Base-by-base conservation (phyloP, 2,113 vertebrate genomes). In the Heterochromis multidens region DNA sequence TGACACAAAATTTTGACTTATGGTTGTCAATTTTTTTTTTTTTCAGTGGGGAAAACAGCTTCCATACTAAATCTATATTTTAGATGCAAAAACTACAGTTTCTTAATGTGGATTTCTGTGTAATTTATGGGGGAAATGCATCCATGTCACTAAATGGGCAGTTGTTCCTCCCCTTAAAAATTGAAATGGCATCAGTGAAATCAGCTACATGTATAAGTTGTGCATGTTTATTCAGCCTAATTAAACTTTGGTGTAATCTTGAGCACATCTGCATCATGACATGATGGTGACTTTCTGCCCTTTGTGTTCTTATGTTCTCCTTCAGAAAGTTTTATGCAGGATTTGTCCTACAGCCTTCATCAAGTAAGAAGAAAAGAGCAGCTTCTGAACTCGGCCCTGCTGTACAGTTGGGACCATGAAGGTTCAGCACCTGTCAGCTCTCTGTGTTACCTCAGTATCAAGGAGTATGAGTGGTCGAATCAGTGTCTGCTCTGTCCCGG, bases 331-430 rank as follows among this genome's bases (percentile, higher is more conserved):
- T 96, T 95, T 12, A 95, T 96, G 3, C 95, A 96, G 93, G 97
- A 97, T 89, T 94, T 99, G 81, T 96, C 96, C 74, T 99, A 98
- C 94, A 97, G 95, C 89, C 94, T 99, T 90, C 96, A 97, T 79
- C 96, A 94, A 37, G 96, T 99, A 3, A 95, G 96, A 80, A 87
- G 94, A 33, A 94, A 97, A 14, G 99, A 99, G 82, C 95, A 96
- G 86, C 92, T 98, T 21, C 93, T 98, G 70, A 98, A 97, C 93
- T 98, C 98, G 0, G 96, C 98, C 83, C 90, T 99, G 93, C 95
- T 99, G 2, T 99, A 97, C 83, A 96, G 96, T 62, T 94, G 97
- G 33, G 96, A 96, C 89, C 95, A 89, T 9, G 91, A 95, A 0
- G 54, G 82, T 29, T 84, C 92, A 5, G 21, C 83, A 14, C 90